A percentile compares a stretch with the other conserved stretches of the same genome.
phyloP scores from a whole-genome alignment of 2,113 vertebrate genomes.

The Mastomys coucha region DNA sequence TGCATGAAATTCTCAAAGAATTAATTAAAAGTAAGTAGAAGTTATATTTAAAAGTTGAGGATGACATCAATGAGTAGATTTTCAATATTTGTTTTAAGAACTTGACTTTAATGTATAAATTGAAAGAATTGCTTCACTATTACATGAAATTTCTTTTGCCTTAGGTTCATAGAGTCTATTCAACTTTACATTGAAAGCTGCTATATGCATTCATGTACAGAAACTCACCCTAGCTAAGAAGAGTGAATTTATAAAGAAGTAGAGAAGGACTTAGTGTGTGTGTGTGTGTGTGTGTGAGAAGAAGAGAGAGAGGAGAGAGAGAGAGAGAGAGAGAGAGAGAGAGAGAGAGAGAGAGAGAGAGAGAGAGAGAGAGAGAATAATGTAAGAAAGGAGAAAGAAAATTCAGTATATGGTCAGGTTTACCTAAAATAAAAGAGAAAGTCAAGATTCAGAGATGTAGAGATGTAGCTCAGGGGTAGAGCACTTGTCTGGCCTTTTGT shows the following conservation, averaged over 20 bases:
- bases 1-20: background rate
- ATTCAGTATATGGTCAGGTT: background rate
- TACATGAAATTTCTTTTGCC: background rate
- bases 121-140: conserved; percentile 15
- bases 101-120: background rate
- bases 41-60: background rate
- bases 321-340: no score
- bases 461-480: background rate
- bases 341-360: background rate
- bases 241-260: background rate
- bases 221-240: conserved; percentile 13
- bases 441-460: background rate
- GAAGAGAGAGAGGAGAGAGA: no score
- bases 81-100: conserved; percentile 23
- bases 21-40: background rate
- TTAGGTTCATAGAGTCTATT: background rate
- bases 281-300: no score
- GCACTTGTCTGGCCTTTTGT: background rate
- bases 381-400: background rate
- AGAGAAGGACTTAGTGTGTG: background rate
- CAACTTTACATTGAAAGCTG: conserved; percentile 16
- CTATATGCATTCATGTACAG: background rate
- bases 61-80: background rate
- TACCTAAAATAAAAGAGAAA: background rate
- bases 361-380: background rate